Conservation (phyloP, 2,113 vertebrate species). For the Camelus bactrianus region DNA sequence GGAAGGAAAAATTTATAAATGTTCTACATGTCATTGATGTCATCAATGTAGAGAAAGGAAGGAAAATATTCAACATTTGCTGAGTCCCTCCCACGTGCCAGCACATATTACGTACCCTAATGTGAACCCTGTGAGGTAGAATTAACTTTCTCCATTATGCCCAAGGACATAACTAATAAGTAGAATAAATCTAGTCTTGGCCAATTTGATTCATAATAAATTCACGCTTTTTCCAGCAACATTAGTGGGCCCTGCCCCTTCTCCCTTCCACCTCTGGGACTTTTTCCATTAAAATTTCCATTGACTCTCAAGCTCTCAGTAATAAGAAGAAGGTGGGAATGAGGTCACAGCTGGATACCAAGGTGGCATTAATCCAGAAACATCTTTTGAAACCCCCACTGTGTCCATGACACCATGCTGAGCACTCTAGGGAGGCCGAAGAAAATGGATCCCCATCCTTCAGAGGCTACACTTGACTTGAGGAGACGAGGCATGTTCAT, state of each 20-base stretch:
- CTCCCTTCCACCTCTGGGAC: neutral
- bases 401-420: neutral
- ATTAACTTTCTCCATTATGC: constrained; percentile 16
- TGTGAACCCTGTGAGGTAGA: neutral
- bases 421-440: neutral
- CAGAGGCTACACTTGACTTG: neutral
- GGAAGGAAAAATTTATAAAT: constrained; percentile 4
- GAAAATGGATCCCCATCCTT: neutral
- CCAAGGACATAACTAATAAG: neutral
- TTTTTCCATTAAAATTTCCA: constrained; percentile 22
- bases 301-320: neutral
- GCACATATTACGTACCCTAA: neutral
- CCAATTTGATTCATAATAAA: neutral
- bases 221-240: constrained; percentile 27
- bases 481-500: neutral
- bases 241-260: neutral
- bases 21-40: constrained; percentile 20
- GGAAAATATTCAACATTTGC: neutral
- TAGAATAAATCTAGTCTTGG: neutral
- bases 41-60: neutral
- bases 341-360: neutral
- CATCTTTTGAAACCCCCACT: neutral
- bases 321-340: neutral
- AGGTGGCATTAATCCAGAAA: neutral
- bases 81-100: neutral